These are phyloP conservation scores for Tipula lateralis DNA, from an alignment of 2,888 invertebrate species.

Conservation along the genomic window DNA sequence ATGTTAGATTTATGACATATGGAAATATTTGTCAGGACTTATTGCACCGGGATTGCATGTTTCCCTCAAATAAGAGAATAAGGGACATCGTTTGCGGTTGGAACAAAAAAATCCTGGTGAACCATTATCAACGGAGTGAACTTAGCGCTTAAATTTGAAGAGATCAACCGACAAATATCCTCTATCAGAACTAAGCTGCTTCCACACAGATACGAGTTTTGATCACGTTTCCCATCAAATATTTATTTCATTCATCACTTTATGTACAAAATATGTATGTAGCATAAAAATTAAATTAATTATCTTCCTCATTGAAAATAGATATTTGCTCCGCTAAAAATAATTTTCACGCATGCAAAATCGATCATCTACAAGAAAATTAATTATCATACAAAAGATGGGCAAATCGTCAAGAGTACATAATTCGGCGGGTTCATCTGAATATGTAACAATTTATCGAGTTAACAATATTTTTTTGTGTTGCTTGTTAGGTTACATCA, in stretches of 20 bases:
- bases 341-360: not conserved
- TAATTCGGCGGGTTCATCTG: not conserved
- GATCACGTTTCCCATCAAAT: not conserved
- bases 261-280: not conserved
- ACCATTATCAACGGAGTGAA: no score
- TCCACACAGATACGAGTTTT: no score
- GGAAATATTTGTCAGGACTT: no score
- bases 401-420: not conserved
- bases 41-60: no score
- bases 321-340: not conserved
- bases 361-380: not conserved
- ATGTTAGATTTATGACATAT: no score
- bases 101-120: no score
- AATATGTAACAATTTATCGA: not conserved
- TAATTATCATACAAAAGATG: not conserved
- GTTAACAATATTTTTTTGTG: not conserved
- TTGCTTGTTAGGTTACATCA: not conserved
- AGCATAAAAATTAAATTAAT: conserved; percentile 3
- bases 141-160: no score
- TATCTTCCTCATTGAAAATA: conserved; percentile 19
- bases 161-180: no score
- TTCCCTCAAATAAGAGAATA: no score
- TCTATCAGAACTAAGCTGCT: no score
- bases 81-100: no score
- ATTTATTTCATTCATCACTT: not conserved